A percentile compares a stretch with the other conserved stretches of the same genome.
Evolutionary conservation across 2,113 vertebrate genomes (phyloP).

Genomic region (Zingel zingel): DNA sequence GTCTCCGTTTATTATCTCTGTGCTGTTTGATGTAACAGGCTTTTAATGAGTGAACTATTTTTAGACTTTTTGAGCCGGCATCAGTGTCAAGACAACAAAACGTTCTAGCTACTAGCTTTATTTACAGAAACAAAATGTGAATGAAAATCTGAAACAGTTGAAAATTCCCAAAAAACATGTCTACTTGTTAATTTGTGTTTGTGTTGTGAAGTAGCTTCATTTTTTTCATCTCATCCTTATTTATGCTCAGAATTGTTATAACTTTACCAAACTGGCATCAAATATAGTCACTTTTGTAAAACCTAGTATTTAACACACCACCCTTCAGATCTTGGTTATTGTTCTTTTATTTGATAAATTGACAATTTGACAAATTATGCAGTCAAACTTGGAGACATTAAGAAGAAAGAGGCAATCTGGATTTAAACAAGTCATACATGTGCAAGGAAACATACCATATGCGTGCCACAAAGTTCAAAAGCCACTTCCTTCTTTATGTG

Average conservation of each 20-base stretch:
- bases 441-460: constrained; percentile 8
- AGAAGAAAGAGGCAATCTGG: background rate
- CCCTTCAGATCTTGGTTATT: background rate
- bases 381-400: background rate
- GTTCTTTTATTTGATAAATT: background rate
- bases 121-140: background rate
- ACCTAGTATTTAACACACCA: background rate
- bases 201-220: constrained; percentile 19
- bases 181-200: background rate
- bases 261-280: constrained; percentile 6
- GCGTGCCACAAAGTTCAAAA: constrained; percentile 48
- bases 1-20: background rate
- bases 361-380: background rate
- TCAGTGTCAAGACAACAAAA: background rate
- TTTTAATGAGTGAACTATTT: background rate
- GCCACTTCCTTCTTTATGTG: constrained; percentile 8
- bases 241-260: constrained; percentile 15
- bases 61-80: background rate
- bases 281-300: background rate
- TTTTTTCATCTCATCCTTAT: constrained; percentile 10
- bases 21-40: background rate
- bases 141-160: background rate
- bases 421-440: constrained; percentile 32
- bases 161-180: background rate
- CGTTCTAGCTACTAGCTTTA: background rate